phyloP scores from a whole-genome alignment of 1,140 invertebrate species.

The Lanistes nyassanus region DNA sequence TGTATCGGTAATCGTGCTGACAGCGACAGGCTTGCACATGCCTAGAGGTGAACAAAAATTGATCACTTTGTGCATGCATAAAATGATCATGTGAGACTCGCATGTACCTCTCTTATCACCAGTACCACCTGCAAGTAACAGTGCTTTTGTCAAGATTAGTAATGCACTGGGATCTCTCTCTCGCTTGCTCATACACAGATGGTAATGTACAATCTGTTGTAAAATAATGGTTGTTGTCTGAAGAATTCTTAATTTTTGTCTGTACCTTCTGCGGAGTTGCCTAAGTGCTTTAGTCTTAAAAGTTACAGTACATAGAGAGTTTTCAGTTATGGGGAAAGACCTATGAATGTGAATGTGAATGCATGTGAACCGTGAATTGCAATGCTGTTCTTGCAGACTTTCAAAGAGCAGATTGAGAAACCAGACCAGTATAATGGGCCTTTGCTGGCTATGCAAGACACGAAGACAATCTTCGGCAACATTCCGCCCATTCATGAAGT shows the following conservation, averaged over 20 bases:
- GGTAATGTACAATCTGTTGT: no score
- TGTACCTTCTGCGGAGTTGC: no score
- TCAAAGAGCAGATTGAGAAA: constrained; percentile 91
- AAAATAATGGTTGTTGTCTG: no score
- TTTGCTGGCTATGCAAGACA: constrained; percentile 89
- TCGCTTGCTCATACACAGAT: no score
- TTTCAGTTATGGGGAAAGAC: no score
- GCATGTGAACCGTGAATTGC: no score
- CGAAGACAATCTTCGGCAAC: constrained; percentile 96
- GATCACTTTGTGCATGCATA: background rate
- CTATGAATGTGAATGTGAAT: no score
- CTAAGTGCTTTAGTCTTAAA: no score
- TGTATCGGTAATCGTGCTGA: background rate
- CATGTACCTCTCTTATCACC: background rate
- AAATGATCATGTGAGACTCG: background rate
- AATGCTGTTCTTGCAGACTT: constrained; percentile 81
- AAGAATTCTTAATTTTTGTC: no score
- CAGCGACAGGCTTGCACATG: background rate
- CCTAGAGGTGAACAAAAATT: background rate
- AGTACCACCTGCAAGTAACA: background rate
- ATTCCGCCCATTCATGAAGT: constrained; percentile 93
- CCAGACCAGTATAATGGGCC: constrained; percentile 79
- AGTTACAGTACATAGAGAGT: no score
- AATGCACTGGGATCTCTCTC: background rate
- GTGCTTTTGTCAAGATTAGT: background rate